phyloP scores from a whole-genome alignment of 2,888 invertebrate genomes.

The Coleophora flavipennella region DNA sequence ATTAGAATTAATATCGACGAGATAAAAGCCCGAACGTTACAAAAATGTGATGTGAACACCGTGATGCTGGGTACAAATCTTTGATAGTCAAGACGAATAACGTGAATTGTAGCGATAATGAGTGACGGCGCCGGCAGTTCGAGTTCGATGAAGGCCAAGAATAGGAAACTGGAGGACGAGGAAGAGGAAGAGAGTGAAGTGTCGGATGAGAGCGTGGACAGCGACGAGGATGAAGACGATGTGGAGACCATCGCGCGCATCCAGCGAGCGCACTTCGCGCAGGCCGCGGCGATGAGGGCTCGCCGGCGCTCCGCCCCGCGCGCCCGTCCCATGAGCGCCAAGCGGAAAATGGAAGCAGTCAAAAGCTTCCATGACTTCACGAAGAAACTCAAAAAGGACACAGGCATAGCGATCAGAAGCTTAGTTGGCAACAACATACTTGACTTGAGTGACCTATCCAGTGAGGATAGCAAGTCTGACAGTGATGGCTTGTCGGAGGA shows the following conservation, averaged over 20 bases:
- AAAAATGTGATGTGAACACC: slow-evolving; percentile 3
- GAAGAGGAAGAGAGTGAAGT: slow-evolving; percentile 44
- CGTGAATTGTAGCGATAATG: slow-evolving; percentile 28
- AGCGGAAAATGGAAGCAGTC: slow-evolving; percentile 66
- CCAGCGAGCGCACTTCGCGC: slow-evolving; percentile 62
- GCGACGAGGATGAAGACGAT: slow-evolving; percentile 61
- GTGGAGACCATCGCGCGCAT: slow-evolving; percentile 64
- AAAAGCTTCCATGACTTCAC: slow-evolving; percentile 66
- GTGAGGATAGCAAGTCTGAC: slow-evolving; percentile 55
- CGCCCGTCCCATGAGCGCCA: slow-evolving; percentile 58
- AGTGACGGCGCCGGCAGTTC: slow-evolving; percentile 48
- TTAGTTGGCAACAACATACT: slow-evolving; percentile 63
- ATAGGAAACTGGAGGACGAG: slow-evolving; percentile 38
- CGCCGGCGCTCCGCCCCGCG: slow-evolving; percentile 48
- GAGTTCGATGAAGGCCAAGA: slow-evolving; percentile 41
- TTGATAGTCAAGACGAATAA: slow-evolving; percentile 1
- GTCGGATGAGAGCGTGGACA: slow-evolving; percentile 51
- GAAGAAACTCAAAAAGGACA: slow-evolving; percentile 67
- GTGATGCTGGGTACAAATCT: background rate
- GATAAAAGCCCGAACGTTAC: background rate
- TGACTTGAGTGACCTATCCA: slow-evolving; percentile 64
- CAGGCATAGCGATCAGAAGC: slow-evolving; percentile 62
- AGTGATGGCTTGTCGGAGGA: slow-evolving; percentile 67
- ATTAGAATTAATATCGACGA: background rate
- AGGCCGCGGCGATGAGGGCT: slow-evolving; percentile 56